Evolutionary conservation across 2,797 vertebrate genomes (phyloP).

Genomic region (Hypotaenidia philippensis): DNA sequence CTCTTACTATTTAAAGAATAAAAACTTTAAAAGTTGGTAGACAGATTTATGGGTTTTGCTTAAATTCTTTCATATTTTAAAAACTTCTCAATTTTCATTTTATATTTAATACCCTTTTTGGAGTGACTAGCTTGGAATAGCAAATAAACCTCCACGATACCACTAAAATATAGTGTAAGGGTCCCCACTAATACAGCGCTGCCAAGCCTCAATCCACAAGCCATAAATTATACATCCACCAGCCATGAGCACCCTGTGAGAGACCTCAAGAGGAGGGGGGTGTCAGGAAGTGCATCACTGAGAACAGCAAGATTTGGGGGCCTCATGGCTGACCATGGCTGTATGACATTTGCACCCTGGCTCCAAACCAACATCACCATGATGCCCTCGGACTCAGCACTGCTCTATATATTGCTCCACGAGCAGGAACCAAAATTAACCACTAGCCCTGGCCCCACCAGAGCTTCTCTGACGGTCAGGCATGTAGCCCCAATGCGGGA

Average conservation of each 20-base stretch:
- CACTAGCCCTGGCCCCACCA: neutral
- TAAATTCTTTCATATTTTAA: neutral
- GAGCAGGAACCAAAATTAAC: neutral
- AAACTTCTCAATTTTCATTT: neutral
- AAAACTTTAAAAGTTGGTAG: neutral
- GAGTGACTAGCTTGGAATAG: neutral
- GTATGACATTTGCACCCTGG: neutral
- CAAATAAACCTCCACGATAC: neutral
- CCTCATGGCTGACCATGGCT: accelerated
- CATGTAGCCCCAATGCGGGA: accelerated
- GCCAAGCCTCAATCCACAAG: neutral
- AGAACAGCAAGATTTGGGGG: neutral
- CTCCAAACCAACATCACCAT: accelerated
- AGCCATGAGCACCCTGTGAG: neutral
- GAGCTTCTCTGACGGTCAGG: neutral
- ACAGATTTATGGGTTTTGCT: neutral
- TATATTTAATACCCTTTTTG: neutral
- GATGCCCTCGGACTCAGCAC: neutral
- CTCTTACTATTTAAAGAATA: neutral
- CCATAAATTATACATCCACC: neutral
- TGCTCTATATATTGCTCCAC: neutral
- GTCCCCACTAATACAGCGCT: neutral
- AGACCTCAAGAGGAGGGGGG: neutral
- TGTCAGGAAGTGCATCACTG: accelerated
- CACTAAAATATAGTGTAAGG: neutral